Conservation (phyloP, 2,113 vertebrate species). For the Gallinago jamesoni region DNA sequence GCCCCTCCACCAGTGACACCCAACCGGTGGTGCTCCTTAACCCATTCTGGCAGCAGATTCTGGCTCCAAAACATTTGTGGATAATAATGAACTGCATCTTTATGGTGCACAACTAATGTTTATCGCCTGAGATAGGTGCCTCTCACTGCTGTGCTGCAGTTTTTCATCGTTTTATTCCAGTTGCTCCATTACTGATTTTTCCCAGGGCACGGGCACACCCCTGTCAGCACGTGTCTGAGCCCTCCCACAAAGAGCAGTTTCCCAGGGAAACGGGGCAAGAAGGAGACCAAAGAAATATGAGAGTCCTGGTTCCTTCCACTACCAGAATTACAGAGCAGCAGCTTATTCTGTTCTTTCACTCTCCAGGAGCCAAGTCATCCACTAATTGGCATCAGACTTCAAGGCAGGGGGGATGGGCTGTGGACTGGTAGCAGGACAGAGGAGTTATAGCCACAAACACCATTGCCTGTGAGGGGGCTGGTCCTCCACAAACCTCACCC, state of each 20-base stretch:
- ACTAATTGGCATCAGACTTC: not conserved
- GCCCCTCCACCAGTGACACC: not conserved
- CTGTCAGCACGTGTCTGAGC: not conserved
- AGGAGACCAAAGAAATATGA: not conserved
- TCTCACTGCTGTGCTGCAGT: not conserved
- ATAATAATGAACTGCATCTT: not conserved
- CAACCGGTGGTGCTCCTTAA: not conserved
- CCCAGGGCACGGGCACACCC: not conserved
- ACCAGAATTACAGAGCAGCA: not conserved
- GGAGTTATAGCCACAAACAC: too few relatives aligned
- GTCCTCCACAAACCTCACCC: not conserved
- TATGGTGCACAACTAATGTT: not conserved
- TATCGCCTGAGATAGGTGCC: not conserved
- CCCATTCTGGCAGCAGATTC: not conserved
- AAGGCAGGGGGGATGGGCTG: not conserved
- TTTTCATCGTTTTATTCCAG: not conserved
- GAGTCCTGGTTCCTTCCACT: not conserved
- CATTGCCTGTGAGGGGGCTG: not conserved
- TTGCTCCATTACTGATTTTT: not conserved
- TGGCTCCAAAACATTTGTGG: not conserved
- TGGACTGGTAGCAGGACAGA: accelerated
- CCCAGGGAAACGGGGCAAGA: not conserved
- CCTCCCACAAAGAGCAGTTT: not conserved
- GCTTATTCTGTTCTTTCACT: not conserved
- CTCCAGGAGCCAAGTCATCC: not conserved